Base-by-base conservation (phyloP, 2,797 vertebrate species). In the Hippocampus kuda region DNA sequence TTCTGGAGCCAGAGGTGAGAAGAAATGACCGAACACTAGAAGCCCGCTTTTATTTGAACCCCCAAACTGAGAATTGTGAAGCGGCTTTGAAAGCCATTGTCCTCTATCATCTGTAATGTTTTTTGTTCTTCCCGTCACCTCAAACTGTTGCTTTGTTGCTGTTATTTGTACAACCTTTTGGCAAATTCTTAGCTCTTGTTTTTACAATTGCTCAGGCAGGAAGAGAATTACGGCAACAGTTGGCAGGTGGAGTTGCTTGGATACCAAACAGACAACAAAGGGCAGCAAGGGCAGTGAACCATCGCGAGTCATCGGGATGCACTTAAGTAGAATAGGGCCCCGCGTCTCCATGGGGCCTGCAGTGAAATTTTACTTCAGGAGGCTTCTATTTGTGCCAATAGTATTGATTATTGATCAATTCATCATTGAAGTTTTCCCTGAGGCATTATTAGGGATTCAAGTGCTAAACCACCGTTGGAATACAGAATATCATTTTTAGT, bases 1-100 rank as follows among this genome's bases (percentile, higher is more conserved):
- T 88, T 78, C 74, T 94, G 95, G 90, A 83, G 90, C 2, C 94
- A 93, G 72, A 94, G 93, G 94, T 96, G 26, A 18, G 65, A 66
- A 48, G 18, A 27, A n/a, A 44, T 46, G 16, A 20, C 41, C 0
- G 38, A 46, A 42, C 1, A 46, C 62, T 69, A 57, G 0, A 46
- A 46, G 44, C 3, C 34, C 34, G 34, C 34, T 38, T 38, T 8
- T 38, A 38, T 38, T 38, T 38, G 34, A 38, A 38, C 34, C 6
- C 34, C 34, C 34, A 38, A 38, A 1, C 34, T 38, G 34, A 38
- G 34, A 38, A 38, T 38, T 38, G 34, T 34, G 34, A 46, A 20
- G 38, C 8, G 5, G 61, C 26, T 20, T 44, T 63, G 20, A 63
- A 22, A 57, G 6, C 20, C 26, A 27, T n/a, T n/a, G 56, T 3